These are phyloP conservation scores for Casuarius casuarius DNA, from an alignment of 2,113 vertebrate genomes.

Conservation along the genomic window DNA sequence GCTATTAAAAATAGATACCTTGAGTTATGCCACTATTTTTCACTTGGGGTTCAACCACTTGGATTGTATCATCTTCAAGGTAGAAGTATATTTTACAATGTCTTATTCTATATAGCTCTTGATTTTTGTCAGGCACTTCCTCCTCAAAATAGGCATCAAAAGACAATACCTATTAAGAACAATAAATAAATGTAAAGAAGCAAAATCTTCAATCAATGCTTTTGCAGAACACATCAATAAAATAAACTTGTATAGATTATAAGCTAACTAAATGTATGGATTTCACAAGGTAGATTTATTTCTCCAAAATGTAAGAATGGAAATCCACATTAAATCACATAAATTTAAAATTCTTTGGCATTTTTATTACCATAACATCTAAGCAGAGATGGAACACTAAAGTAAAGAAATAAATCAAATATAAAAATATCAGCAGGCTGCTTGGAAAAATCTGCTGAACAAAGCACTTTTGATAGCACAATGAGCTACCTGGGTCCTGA, in stretches of 20 bases:
- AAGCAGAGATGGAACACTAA: constrained; percentile 21
- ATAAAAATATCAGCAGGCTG: constrained; percentile 37
- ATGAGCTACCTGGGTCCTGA: not conserved
- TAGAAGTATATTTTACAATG: constrained; percentile 91
- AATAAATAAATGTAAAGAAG: constrained; percentile 60
- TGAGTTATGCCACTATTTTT: constrained; percentile 90
- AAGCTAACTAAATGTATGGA: not conserved
- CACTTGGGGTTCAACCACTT: constrained; percentile 86
- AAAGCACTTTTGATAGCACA: constrained; percentile 36
- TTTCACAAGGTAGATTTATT: constrained; percentile 16
- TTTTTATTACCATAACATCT: constrained; percentile 55
- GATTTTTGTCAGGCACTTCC: constrained; percentile 76
- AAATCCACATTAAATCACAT: constrained; percentile 32
- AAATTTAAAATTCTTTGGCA: constrained; percentile 21
- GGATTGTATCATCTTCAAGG: constrained; percentile 92
- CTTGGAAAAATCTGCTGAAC: constrained; percentile 24
- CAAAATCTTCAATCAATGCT: constrained; percentile 27
- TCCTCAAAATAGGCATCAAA: constrained; percentile 92
- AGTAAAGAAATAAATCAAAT: constrained; percentile 56
- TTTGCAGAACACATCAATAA: constrained; percentile 42
- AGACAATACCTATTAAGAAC: constrained; percentile 81
- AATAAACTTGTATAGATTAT: constrained; percentile 25
- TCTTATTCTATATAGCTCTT: constrained; percentile 85
- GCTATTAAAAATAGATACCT: constrained; percentile 80
- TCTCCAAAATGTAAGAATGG: not conserved